phyloP scores from a whole-genome alignment of 2,888 invertebrate genomes.

The Oxycera nigricornis region DNA sequence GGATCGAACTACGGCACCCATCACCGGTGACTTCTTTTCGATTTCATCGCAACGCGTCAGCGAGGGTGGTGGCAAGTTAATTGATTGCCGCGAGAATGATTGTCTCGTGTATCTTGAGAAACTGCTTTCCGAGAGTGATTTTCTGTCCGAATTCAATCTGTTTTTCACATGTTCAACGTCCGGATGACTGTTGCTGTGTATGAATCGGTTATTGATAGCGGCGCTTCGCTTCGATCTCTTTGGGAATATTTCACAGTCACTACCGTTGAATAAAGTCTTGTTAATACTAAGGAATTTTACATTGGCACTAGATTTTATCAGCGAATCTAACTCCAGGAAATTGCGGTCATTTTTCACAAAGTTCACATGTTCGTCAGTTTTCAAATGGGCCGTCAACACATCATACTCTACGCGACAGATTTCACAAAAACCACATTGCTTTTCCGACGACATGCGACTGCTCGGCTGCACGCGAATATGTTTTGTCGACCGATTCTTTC shows the following conservation, averaged over 20 bases:
- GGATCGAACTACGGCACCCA: slow-evolving; percentile 55
- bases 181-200: slow-evolving; percentile 8
- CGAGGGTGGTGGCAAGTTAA: not conserved
- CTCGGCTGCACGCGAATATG: slow-evolving; percentile 37
- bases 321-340: slow-evolving; percentile 75
- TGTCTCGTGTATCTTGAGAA: slow-evolving; percentile 20
- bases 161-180: not conserved
- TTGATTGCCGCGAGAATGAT: slow-evolving; percentile 27
- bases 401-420: slow-evolving; percentile 79
- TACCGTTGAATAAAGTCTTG: slow-evolving; percentile 45
- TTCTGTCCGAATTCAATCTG: not conserved
- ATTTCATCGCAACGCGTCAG: not conserved
- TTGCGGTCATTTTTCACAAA: slow-evolving; percentile 78
- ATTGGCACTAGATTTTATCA: slow-evolving; percentile 72
- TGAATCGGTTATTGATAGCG: not conserved
- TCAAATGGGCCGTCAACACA: slow-evolving; percentile 73
- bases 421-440: slow-evolving; percentile 76
- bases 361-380: slow-evolving; percentile 75
- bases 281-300: slow-evolving; percentile 73
- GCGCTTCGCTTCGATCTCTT: slow-evolving; percentile 23
- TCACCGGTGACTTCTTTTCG: not conserved
- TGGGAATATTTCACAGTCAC: slow-evolving; percentile 28
- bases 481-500: slow-evolving; percentile 56
- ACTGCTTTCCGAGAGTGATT: slow-evolving; percentile 15
- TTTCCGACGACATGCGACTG: slow-evolving; percentile 54